Conservation (phyloP, 2,888 invertebrate genomes). For the Lasiommata megera region DNA sequence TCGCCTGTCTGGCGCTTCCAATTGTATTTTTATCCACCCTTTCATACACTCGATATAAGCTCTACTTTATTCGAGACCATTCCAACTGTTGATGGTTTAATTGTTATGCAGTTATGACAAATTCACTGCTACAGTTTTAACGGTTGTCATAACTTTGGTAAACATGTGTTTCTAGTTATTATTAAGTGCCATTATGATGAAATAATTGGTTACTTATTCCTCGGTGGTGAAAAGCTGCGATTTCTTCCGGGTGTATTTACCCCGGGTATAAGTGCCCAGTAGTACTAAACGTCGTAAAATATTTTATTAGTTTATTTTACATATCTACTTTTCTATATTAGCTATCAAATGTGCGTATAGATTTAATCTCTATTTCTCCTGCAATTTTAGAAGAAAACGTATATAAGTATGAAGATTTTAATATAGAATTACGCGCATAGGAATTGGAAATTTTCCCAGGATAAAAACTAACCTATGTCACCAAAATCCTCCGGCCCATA, state of each 20-base stretch:
- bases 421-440: too few species aligned
- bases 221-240: background rate
- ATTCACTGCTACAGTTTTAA: slow-evolving; percentile 24
- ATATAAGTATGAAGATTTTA: too few species aligned
- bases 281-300: background rate
- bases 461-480: too few species aligned
- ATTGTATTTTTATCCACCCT: slow-evolving; percentile 42
- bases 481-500: too few species aligned
- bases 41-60: slow-evolving; percentile 29
- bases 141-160: slow-evolving; percentile 1
- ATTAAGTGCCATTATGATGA: slow-evolving; percentile 9
- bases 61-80: slow-evolving; percentile 22
- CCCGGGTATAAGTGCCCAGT: too few species aligned
- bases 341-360: too few species aligned
- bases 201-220: background rate
- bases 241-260: background rate
- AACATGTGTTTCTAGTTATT: slow-evolving; percentile 15
- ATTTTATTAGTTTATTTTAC: background rate
- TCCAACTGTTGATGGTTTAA: slow-evolving; percentile 25
- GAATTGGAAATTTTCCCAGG: too few species aligned
- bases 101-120: slow-evolving; percentile 31
- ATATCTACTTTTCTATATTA: too few species aligned
- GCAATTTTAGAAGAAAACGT: too few species aligned
- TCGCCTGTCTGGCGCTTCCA: slow-evolving; percentile 53
- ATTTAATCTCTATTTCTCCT: too few species aligned